Evolutionary conservation across 2,797 vertebrate species (phyloP), one percentile per base, ranked within the genome.

Genomic region (Pangasius mekongensis): DNA sequence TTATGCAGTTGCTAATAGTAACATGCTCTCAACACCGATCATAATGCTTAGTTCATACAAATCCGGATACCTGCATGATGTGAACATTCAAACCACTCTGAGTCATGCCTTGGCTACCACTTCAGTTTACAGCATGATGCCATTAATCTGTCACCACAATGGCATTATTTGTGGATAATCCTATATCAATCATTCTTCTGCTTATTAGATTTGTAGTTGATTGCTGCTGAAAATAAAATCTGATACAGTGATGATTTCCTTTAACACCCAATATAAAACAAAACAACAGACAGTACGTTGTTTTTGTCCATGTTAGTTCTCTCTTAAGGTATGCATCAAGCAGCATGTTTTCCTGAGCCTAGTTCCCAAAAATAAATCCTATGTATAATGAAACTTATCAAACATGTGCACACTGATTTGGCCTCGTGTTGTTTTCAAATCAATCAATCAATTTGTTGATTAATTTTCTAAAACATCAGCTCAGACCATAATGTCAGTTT

Each of bases 31-130:
- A 71, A 4, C 47, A n/a, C 30, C 36, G 24, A 52, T 20, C 54
- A 43, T 22, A 49, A 64, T 24, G 30, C 49, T 77, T 52, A 8
- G 27, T 30, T 54, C 49, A n/a, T 24, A 8, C 43, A 77, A 16
- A 81, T 52, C 11, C 11, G 52, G 30, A 84, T 76, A 77, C 13
- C 67, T 77, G 58, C 69, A 76, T 49, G 67, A 87, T 82, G 54
- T 71, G 74, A 43, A 47, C 66, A 43, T 87, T 87, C 13, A 87
- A 62, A 64, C 52, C 20, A 73, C 39, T 83, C 18, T 62, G 54
- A 43, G 64, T 69, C 49, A 80, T 80, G 30, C 49, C 49, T 66
- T 69, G 30, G 47, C 76, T 67, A 20, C 39, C 11, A 43, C 30
- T 14, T 54, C 13, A 69, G 33, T 69, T n/a, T 58, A 39, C 20